Evolutionary conservation across 2,797 vertebrate genomes (phyloP).

Genomic region (Macrochelys suwanniensis): DNA sequence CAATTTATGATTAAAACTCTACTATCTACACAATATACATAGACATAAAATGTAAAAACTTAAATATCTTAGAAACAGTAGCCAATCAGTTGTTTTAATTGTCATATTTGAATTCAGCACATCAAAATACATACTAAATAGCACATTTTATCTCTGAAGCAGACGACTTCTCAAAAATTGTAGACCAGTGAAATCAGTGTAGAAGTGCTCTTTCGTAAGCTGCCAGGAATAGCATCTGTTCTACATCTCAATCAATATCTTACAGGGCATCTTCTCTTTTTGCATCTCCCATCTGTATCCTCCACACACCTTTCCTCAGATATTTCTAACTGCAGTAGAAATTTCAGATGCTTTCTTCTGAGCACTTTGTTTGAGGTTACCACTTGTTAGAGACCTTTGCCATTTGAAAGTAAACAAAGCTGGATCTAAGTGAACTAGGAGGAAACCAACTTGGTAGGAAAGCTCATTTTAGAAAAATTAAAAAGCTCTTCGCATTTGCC

Average conservation of each 20-base stretch:
- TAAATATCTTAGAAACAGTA: too few relatives aligned
- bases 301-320: background rate
- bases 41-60: too few relatives aligned
- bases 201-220: background rate
- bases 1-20: too few relatives aligned
- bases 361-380: slow-evolving; percentile 12
- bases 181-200: background rate
- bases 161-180: too few relatives aligned
- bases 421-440: slow-evolving; percentile 14
- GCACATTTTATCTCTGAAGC: too few relatives aligned
- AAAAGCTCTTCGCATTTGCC: background rate
- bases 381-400: slow-evolving; percentile 7
- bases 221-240: slow-evolving; percentile 45
- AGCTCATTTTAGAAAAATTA: background rate
- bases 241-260: slow-evolving; percentile 13
- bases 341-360: slow-evolving; percentile 25
- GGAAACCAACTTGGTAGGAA: slow-evolving; percentile 1
- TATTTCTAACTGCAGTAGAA: background rate
- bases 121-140: too few relatives aligned
- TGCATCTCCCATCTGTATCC: background rate
- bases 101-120: too few relatives aligned
- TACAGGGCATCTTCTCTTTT: slow-evolving; percentile 1
- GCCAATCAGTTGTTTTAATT: too few relatives aligned
- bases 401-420: slow-evolving; percentile 35
- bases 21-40: too few relatives aligned